A percentile compares a stretch with the other conserved stretches of the same genome.
These are phyloP conservation scores for Gila orcuttii DNA, from an alignment of 2,113 vertebrate genomes.

Conservation along the genomic window DNA sequence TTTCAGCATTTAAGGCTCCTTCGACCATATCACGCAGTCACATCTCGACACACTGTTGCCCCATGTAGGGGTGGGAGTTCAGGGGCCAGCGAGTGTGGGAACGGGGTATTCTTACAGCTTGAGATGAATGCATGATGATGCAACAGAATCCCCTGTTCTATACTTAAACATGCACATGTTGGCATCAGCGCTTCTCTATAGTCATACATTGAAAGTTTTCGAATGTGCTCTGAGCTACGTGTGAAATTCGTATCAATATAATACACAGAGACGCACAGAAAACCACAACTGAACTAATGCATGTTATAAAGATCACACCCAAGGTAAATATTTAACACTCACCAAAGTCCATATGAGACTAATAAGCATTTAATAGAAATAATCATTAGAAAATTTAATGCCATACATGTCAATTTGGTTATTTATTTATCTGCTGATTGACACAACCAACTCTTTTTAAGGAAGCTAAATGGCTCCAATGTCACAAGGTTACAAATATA, in stretches of 20 bases:
- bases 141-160: conserved; percentile 22
- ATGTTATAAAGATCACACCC: background rate
- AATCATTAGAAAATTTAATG: background rate
- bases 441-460: background rate
- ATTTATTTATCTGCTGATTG: background rate
- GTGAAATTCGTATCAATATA: background rate
- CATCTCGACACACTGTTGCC: conserved; percentile 4
- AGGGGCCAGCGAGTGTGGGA: background rate
- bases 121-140: background rate
- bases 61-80: background rate
- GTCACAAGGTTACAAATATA: background rate
- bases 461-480: background rate
- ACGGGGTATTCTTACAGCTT: background rate
- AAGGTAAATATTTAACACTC: background rate
- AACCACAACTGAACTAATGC: background rate
- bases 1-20: background rate
- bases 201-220: background rate
- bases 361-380: background rate
- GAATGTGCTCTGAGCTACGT: background rate
- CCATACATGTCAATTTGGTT: too few species aligned
- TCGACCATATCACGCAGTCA: background rate
- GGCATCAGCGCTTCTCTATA: background rate
- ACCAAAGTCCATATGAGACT: background rate
- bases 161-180: background rate
- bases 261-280: background rate